phyloP scores from a whole-genome alignment of 2,113 vertebrate genomes.

The Charadrius vociferus region DNA sequence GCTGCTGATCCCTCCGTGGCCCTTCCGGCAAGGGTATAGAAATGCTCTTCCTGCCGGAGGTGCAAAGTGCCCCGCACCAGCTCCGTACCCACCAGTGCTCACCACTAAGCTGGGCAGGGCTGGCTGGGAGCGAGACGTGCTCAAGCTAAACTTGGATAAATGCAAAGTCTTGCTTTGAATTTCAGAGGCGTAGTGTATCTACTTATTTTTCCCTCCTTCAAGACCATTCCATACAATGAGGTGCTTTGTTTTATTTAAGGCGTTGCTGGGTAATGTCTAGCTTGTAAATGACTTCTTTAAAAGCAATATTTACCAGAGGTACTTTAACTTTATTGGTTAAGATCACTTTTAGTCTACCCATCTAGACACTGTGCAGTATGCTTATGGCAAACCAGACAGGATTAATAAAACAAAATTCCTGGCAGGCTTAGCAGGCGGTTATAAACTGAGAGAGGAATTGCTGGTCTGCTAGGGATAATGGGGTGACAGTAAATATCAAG shows the following conservation, averaged over 20 bases:
- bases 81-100: accelerated
- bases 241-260: not conserved
- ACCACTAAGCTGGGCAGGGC: accelerated
- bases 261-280: not conserved
- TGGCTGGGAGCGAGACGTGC: accelerated
- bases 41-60: accelerated
- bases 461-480: not conserved
- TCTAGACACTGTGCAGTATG: not conserved
- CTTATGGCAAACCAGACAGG: not conserved
- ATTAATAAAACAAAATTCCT: not conserved
- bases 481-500: not conserved
- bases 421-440: not conserved
- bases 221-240: accelerated
- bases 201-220: not conserved
- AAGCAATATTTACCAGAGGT: not conserved
- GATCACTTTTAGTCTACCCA: not conserved
- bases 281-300: not conserved
- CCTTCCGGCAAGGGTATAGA: accelerated
- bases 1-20: too few relatives aligned
- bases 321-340: not conserved
- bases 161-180: not conserved
- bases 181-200: accelerated
- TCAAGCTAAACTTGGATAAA: too few relatives aligned
- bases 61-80: accelerated
- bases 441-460: not conserved